A percentile compares a stretch with the other conserved stretches of the same genome.
These are phyloP conservation scores for Heterotilapia buettikoferi DNA, from an alignment of 2,113 vertebrate species.

Conservation along the genomic window DNA sequence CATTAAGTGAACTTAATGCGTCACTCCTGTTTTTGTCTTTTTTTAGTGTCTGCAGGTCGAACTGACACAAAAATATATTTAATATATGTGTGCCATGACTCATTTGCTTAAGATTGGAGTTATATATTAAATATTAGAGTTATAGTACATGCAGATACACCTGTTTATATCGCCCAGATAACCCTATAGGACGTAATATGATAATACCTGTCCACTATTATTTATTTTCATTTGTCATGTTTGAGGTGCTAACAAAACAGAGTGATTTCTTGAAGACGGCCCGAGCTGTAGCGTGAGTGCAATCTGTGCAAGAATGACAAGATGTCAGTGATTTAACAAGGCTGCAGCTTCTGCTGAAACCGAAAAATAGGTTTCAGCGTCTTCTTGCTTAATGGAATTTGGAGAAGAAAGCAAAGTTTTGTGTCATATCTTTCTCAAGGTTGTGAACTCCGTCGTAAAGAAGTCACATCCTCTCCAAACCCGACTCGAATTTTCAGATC, in stretches of 20 bases:
- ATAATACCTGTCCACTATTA: constrained; percentile 15
- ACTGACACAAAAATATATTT: background rate
- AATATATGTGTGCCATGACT: background rate
- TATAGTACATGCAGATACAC: background rate
- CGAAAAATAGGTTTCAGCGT: background rate
- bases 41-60: background rate
- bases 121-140: background rate
- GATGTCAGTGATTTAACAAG: background rate
- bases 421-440: background rate
- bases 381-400: background rate
- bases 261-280: background rate
- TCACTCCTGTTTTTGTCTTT: background rate
- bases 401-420: background rate
- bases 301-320: background rate
- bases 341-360: background rate
- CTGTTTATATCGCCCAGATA: constrained; percentile 8
- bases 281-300: background rate
- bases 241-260: constrained; percentile 1
- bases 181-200: background rate
- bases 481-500: background rate
- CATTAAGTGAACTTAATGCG: background rate
- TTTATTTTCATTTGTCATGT: constrained; percentile 43
- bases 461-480: background rate
- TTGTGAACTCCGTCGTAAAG: background rate
- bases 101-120: background rate